Base-by-base conservation (phyloP, 2,113 vertebrate genomes). In the Lepus europaeus region DNA sequence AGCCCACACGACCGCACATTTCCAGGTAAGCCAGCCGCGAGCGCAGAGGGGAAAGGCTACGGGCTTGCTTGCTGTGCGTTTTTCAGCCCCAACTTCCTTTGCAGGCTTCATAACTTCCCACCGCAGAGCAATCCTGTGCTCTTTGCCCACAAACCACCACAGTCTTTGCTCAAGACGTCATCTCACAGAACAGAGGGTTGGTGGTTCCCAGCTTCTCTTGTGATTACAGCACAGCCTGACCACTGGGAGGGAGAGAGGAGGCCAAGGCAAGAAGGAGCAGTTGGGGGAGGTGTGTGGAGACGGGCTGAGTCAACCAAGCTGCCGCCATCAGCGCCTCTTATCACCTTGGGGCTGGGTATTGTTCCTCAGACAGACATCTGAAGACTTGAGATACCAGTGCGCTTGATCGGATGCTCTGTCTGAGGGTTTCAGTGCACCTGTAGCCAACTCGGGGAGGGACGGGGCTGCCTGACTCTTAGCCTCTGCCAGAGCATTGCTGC, bases 1-100 rank as follows among this genome's bases (percentile, higher is more conserved):
- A 98, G 99, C 98, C 94, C 98, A 96, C 97, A 94, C 73, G 9
- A 97, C 98, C 97, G 98, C 92, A 92, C 97, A 0, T 93, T 97
- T 82, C 98, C 98, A 91, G 98, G 98, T 99, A 98, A 98, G 98
- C 95, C 89, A 5, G 31, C 39, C 3, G 5, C 1, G 6, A 23
- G 23, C 29, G 8, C 11, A 8, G 74, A 29, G 36, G 3, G 0
- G 22, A 61, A 45, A 36, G 45, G 16, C 8, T 51, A 39, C 27
- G 33, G 36, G 33, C 53, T 3, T 25, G 45, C 25, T 49, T 8
- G n/a, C 61, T 53, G 25, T 49, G 0, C 1, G 4, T 14, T 45
- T 61, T 31, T 25, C 45, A n/a, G 9, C 33, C 68, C 86, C 23
- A 68, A 14, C 22, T 33, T 17, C 76, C 78, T 81, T 91, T 61